A percentile compares a stretch with the other conserved stretches of the same genome.
Conservation (phyloP, 2,888 invertebrate genomes). For the Aromia moschata region DNA sequence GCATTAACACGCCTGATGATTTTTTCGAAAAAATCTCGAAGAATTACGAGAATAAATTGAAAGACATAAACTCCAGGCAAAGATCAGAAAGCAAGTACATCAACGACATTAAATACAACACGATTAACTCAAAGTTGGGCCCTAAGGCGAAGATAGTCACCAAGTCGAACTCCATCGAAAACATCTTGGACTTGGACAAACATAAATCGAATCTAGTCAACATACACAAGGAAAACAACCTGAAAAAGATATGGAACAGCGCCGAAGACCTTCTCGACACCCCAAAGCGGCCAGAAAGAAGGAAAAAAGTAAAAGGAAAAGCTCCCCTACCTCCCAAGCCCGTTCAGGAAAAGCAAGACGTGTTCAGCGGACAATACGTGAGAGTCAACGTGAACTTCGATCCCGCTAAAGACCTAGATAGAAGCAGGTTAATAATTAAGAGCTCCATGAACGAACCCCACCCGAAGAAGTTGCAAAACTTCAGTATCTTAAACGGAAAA, state of each 20-base stretch:
- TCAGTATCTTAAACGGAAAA: conserved; percentile 44
- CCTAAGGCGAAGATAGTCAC: conserved; percentile 40
- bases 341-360: conserved; percentile 46
- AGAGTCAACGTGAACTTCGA: conserved; percentile 58
- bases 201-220: conserved; percentile 48
- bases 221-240: conserved; percentile 34
- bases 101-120: conserved; percentile 44
- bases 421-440: conserved; percentile 46
- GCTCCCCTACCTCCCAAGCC: conserved; percentile 56
- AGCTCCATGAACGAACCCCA: conserved; percentile 49
- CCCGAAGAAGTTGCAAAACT: conserved; percentile 50
- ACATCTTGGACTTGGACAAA: conserved; percentile 50
- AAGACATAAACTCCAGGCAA: conserved; percentile 47
- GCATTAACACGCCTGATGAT: conserved; percentile 59
- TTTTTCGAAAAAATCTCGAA: conserved; percentile 33
- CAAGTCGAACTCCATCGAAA: conserved; percentile 52
- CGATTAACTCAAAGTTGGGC: conserved; percentile 42
- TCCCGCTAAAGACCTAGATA: conserved; percentile 43
- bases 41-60: conserved; percentile 32
- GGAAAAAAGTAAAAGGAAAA: conserved; percentile 53
- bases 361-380: conserved; percentile 61
- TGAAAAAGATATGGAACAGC: conserved; percentile 61
- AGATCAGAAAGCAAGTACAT: conserved; percentile 43
- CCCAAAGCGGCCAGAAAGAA: conserved; percentile 57
- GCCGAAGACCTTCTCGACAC: conserved; percentile 58